Evolutionary conservation across 1,140 invertebrate species (phyloP), one percentile per base, ranked within the genome.

Genomic region (Pachyrhynchus sulphureomaculatus): DNA sequence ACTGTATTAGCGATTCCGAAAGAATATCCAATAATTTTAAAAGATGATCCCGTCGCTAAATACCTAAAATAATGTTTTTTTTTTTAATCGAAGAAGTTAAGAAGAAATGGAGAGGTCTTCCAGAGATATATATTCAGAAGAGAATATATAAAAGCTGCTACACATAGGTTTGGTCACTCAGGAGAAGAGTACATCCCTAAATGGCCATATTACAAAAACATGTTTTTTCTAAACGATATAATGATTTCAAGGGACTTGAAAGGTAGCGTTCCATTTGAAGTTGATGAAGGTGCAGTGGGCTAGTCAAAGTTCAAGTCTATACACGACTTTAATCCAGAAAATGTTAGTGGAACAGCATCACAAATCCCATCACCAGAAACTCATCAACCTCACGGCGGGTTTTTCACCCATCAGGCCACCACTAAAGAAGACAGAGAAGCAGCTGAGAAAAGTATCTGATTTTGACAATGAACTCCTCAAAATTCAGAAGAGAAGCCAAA

Each of bases 41-140:
- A n/a, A n/a, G n/a, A n/a, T n/a, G n/a, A n/a, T n/a, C n/a, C n/a
- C n/a, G n/a, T n/a, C n/a, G n/a, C n/a, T n/a, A n/a, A n/a, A n/a
- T n/a, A n/a, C n/a, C n/a, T n/a, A n/a, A 26, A 26, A 26, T 4
- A 26, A 26, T 26, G 8, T 26, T 26, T 26, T 26, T 3, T n/a
- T n/a, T 26, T 26, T 3, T 8, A 26, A 8, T 3, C 8, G 24
- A 26, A 4, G 24, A 26, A 3, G 3, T 26, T 4, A 26, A 26
- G 24, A 37, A 37, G 18, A 42, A 42, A 20, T 42, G 39, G 18
- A 42, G 39, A 42, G 39, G 39, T 42, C 8, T 26, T 4, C 3
- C 3, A 26, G 24, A n/a, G n/a, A n/a, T n/a, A 20, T 42, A 42
- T 42, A 6, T 42, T 42, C 39, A 42, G 39, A 42, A 42, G 39